Percentiles rank a stretch among this genome's conserved stretches.
phyloP scores from a whole-genome alignment of 2,888 invertebrate genomes.

The Cheilosia soror region DNA sequence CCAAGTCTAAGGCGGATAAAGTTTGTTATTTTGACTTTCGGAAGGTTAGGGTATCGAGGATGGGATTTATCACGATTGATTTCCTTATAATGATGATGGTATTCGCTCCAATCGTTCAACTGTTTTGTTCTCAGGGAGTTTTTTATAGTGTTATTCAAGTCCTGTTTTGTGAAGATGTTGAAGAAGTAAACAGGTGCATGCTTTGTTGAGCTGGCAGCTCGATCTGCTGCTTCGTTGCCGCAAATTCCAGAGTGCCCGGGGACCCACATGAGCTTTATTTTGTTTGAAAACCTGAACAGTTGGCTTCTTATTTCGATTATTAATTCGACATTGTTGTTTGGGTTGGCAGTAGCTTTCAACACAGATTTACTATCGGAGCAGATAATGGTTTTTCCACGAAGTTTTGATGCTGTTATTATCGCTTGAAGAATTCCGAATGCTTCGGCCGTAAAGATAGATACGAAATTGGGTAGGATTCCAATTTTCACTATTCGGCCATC shows the following conservation, averaged over 20 bases:
- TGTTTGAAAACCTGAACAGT: conserved; percentile 13
- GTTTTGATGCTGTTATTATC: no score
- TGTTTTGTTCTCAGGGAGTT: neutral
- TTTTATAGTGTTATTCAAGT: no score
- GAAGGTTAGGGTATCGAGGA: neutral
- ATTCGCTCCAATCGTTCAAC: neutral
- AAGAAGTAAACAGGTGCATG: neutral
- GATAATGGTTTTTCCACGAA: conserved; percentile 20
- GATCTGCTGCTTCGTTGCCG: conserved; percentile 25
- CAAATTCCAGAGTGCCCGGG: conserved; percentile 10
- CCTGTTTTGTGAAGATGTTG: neutral
- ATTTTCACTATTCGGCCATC: conserved; percentile 23
- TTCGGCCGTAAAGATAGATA: no score
- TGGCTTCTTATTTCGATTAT: conserved; percentile 26
- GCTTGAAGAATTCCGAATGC: no score
- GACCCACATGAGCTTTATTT: conserved; percentile 37
- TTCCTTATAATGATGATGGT: no score
- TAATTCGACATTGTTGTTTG: conserved; percentile 17
- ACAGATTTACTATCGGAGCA: conserved; percentile 49
- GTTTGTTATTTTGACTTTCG: neutral
- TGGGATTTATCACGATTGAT: no score
- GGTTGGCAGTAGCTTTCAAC: conserved; percentile 21
- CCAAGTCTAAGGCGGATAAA: no score
- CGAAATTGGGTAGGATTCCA: no score
- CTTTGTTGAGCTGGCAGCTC: conserved; percentile 6